These are phyloP conservation scores for Cephalopachus bancanus DNA, from an alignment of 2,797 vertebrate genomes.

Conservation along the genomic window DNA sequence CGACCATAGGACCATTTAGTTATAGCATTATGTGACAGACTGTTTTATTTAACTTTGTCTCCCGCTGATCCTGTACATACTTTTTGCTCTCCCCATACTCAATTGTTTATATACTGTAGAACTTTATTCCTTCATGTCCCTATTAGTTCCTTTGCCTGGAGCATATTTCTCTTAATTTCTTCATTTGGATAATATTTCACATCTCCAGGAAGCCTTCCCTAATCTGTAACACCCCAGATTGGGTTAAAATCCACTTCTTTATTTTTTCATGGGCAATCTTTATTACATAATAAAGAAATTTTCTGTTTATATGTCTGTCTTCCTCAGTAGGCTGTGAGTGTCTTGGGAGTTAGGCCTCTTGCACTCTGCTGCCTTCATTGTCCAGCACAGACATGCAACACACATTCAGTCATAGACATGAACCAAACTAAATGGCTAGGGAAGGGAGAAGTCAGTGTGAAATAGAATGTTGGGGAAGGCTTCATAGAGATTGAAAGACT, in stretches of 20 bases:
- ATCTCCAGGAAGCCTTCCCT: conserved; percentile 21
- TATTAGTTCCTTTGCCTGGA: conserved; percentile 46
- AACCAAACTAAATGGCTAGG: background rate
- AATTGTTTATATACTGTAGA: conserved; percentile 30
- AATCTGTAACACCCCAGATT: conserved; percentile 19
- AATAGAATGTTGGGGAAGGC: background rate
- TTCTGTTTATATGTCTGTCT: conserved; percentile 32
- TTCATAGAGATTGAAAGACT: background rate
- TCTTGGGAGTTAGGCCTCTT: background rate
- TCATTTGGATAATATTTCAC: conserved; percentile 44
- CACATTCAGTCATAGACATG: background rate
- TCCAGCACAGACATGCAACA: conserved; percentile 5
- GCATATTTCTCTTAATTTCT: conserved; percentile 43
- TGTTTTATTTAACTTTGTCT: conserved; percentile 39
- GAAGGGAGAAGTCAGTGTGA: conserved; percentile 1
- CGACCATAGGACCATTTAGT: background rate
- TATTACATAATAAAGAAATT: conserved; percentile 12
- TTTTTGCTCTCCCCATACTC: conserved; percentile 32
- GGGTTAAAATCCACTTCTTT: conserved; percentile 25
- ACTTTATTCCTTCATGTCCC: conserved; percentile 25
- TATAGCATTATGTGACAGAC: background rate
- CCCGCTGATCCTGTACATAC: conserved; percentile 33
- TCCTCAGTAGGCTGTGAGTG: background rate
- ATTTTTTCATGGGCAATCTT: conserved; percentile 46
- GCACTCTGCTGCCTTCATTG: background rate